A percentile compares a stretch with the other conserved stretches of the same genome.
These are phyloP conservation scores for Lutraria rhynchaena DNA, from an alignment of 1,140 invertebrate species.

Conservation along the genomic window DNA sequence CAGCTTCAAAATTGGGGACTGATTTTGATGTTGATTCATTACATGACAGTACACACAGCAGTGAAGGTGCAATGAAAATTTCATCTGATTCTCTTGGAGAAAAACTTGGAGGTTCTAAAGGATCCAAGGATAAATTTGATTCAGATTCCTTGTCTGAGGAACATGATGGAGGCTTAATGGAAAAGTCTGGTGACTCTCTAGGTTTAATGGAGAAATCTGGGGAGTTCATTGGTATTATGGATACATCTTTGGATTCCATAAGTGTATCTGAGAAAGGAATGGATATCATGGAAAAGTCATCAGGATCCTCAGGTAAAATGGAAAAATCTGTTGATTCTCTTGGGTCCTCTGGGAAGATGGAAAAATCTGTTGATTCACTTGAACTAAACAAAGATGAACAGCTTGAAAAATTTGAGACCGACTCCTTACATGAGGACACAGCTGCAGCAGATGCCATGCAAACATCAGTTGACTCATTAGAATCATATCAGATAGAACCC, in stretches of 20 bases:
- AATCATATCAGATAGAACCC: constrained; percentile 63
- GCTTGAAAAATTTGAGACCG: constrained; percentile 69
- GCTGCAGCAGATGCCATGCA: constrained; percentile 71
- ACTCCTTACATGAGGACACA: constrained; percentile 80
- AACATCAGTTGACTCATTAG: constrained; percentile 79
- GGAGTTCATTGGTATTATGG: constrained; percentile 65
- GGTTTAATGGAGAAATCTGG: constrained; percentile 70
- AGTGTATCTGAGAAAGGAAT: constrained; percentile 81
- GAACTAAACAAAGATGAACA: constrained; percentile 81
- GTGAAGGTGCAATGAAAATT: constrained; percentile 79
- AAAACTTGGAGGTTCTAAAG: constrained; percentile 76
- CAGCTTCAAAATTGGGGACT: constrained; percentile 42
- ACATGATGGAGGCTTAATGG: constrained; percentile 76
- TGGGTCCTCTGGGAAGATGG: constrained; percentile 61
- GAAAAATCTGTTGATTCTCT: constrained; percentile 86
- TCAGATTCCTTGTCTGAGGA: constrained; percentile 83
- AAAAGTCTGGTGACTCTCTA: constrained; percentile 82
- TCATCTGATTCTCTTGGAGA: constrained; percentile 81
- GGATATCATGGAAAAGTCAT: constrained; percentile 18
- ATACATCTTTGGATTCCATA: constrained; percentile 86
- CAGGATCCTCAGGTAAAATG: constrained; percentile 60
- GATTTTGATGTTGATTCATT: constrained; percentile 68
- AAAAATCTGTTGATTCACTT: constrained; percentile 86
- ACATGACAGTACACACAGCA: constrained; percentile 76
- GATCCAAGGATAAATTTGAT: constrained; percentile 86